Percentiles rank a stretch among this genome's conserved stretches.
Conservation (phyloP, 2,797 vertebrate species). For the Betta splendens region DNA sequence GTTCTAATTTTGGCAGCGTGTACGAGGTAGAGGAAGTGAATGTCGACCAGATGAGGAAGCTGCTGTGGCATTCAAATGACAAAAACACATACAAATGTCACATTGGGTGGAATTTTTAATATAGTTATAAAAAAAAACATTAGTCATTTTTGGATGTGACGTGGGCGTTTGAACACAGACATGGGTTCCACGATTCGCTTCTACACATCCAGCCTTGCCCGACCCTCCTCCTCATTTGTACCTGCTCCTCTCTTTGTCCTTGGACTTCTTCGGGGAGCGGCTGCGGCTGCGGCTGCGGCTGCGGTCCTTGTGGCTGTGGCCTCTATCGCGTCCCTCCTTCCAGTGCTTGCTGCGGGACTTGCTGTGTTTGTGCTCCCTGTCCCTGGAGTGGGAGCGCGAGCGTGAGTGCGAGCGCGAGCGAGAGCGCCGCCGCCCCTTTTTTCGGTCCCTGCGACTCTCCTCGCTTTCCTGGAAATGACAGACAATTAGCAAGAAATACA, state of each 20-base stretch:
- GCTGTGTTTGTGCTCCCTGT: conserved; percentile 69
- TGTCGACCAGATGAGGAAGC: neutral
- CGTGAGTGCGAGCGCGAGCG: conserved; percentile 73
- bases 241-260: conserved; percentile 84
- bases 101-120: conserved; percentile 19
- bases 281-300: no score
- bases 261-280: conserved; percentile 87
- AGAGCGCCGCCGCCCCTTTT: conserved; percentile 76
- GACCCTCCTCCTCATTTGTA: conserved; percentile 46
- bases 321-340: conserved; percentile 70
- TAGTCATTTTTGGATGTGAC: conserved; percentile 3
- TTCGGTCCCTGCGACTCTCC: conserved; percentile 80
- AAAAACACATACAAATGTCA: neutral
- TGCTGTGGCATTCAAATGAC: neutral
- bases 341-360: conserved; percentile 75
- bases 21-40: conserved; percentile 5
- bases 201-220: no score
- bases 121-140: conserved; percentile 17
- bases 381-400: conserved; percentile 66
- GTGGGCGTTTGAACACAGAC: neutral
- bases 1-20: neutral
- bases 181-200: no score
- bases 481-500: neutral
- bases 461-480: conserved; percentile 74
- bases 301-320: conserved; percentile 78